A percentile compares a stretch with the other conserved stretches of the same genome.
phyloP scores from a whole-genome alignment of 2,113 vertebrate species.

The Periophthalmus modestus region DNA sequence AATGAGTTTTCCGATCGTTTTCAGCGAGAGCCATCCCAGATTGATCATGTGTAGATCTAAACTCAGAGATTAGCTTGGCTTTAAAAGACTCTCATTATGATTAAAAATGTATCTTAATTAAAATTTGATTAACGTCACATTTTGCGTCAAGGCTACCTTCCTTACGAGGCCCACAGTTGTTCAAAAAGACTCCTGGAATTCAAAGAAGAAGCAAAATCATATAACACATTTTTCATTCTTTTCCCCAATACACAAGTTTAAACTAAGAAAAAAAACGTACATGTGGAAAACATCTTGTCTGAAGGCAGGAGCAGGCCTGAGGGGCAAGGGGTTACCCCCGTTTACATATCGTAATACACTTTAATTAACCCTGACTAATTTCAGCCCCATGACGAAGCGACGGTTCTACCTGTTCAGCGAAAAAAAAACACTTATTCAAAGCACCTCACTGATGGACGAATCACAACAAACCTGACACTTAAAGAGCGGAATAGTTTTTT shows the following conservation, averaged over 20 bases:
- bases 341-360: slow-evolving; percentile 32
- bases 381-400: slow-evolving; percentile 15
- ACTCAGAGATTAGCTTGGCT: too few species aligned
- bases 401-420: slow-evolving; percentile 20
- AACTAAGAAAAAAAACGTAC: slow-evolving; percentile 19
- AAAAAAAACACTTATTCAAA: slow-evolving; percentile 29
- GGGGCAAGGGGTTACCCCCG: slow-evolving; percentile 5
- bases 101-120: too few species aligned
- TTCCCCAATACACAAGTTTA: not conserved
- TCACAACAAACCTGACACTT: slow-evolving; percentile 38
- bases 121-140: too few species aligned
- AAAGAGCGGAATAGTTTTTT: slow-evolving; percentile 22
- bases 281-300: slow-evolving; percentile 38
- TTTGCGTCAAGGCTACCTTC: too few species aligned
- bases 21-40: too few species aligned
- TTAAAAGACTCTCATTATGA: too few species aligned
- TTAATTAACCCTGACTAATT: slow-evolving; percentile 35
- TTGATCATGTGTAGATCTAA: too few species aligned
- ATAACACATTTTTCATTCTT: not conserved
- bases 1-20: too few species aligned
- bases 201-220: too few species aligned
- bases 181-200: too few species aligned
- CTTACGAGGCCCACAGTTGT: too few species aligned
- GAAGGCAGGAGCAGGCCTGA: slow-evolving; percentile 21
- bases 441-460: slow-evolving; percentile 29